Percentiles rank a stretch among this genome's conserved stretches.
Evolutionary conservation across 2,113 vertebrate species (phyloP).

Genomic region (Eptatretus burgeri): DNA sequence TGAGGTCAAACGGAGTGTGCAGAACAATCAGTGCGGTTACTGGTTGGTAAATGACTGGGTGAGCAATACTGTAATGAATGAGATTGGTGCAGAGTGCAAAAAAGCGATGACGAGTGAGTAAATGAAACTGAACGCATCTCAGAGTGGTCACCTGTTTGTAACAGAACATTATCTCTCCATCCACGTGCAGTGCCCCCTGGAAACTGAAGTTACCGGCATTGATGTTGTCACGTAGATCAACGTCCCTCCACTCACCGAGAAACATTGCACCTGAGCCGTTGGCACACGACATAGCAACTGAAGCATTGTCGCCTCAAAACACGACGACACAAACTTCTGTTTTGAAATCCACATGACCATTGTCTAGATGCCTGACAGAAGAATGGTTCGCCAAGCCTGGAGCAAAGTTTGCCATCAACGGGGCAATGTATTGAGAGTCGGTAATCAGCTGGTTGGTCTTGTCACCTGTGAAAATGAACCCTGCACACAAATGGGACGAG

Average conservation of each 20-base stretch:
- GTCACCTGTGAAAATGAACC: conserved; percentile 67
- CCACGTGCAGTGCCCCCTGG: conserved; percentile 39
- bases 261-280: conserved; percentile 34
- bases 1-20: not conserved
- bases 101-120: too few species aligned
- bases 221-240: conserved; percentile 42
- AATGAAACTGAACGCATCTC: too few species aligned
- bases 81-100: not conserved
- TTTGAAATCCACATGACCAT: conserved; percentile 21
- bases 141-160: conserved; percentile 52
- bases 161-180: conserved; percentile 43
- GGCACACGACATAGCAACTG: not conserved
- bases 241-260: conserved; percentile 66
- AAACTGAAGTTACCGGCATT: conserved; percentile 50
- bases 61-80: not conserved
- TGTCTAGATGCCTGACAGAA: conserved; percentile 52
- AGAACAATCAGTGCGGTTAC: not conserved
- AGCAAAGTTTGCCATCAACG: conserved; percentile 95
- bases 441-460: conserved; percentile 62
- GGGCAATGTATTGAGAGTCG: conserved; percentile 63
- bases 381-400: conserved; percentile 57
- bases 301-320: not conserved
- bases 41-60: not conserved
- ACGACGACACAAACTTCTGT: not conserved
- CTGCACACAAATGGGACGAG: conserved; percentile 14